Percentiles rank a stretch among this genome's conserved stretches.
Conservation (phyloP, 2,113 vertebrate genomes). For the Fukomys damarensis region DNA sequence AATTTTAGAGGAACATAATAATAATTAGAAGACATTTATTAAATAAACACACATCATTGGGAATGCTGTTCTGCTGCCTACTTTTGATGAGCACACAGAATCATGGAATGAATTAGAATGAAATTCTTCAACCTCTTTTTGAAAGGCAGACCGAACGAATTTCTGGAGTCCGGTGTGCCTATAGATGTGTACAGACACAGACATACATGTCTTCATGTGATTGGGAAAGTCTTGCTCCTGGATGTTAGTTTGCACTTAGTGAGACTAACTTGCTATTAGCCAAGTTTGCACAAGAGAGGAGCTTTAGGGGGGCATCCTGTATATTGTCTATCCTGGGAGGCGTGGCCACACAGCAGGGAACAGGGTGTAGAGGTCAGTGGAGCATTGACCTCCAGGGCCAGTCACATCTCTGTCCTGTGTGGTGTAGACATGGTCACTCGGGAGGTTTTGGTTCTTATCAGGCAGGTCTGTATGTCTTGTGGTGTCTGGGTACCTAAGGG, state of each 20-base stretch:
- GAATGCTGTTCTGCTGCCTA: not conserved
- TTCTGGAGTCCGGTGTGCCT: not conserved
- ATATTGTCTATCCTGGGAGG: constrained; percentile 46
- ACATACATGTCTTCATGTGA: not conserved
- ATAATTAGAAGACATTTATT: constrained; percentile 49
- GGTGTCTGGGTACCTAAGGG: not conserved
- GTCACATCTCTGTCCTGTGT: not conserved
- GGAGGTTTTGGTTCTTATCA: not conserved
- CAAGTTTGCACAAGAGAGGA: not conserved
- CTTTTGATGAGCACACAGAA: not conserved
- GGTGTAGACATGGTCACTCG: not conserved
- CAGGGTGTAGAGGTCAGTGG: not conserved
- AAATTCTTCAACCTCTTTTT: not conserved
- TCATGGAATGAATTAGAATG: not conserved
- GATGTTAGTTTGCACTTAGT: not conserved
- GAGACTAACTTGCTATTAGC: not conserved
- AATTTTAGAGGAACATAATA: constrained; percentile 48
- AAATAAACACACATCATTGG: not conserved
- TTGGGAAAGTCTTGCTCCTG: not conserved
- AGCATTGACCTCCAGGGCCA: too few relatives aligned
- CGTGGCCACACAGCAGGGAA: not conserved
- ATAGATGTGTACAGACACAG: too few relatives aligned
- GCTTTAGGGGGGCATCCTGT: not conserved
- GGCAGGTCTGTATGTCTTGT: not conserved
- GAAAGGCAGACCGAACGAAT: not conserved